A percentile compares a stretch with the other conserved stretches of the same genome.
Conservation (phyloP, 1,140 invertebrate species). For the Hylaeus volcanicus region DNA sequence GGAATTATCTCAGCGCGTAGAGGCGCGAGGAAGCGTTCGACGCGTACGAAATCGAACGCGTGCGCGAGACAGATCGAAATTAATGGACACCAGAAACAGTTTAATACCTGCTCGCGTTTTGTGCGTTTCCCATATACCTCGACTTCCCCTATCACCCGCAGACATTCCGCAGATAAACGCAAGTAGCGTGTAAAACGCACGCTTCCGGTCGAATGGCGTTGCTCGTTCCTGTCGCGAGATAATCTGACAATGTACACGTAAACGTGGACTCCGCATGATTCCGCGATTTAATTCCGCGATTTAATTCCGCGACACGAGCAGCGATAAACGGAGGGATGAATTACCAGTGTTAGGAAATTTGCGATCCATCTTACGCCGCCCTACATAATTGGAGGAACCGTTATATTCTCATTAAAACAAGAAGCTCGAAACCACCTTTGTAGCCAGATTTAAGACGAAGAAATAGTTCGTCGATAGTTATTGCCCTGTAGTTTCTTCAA, state of each 20-base stretch:
- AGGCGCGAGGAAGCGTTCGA: neutral
- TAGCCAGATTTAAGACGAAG: too few relatives aligned
- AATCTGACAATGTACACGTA: neutral
- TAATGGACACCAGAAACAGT: conserved; percentile 61
- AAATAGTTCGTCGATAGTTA: neutral
- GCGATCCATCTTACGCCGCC: too few relatives aligned
- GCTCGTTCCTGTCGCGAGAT: neutral
- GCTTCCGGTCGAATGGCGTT: neutral
- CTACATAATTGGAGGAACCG: too few relatives aligned
- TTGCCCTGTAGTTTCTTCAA: conserved; percentile 11
- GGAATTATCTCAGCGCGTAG: conserved; percentile 11
- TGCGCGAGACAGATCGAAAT: conserved; percentile 61
- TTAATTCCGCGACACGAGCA: neutral
- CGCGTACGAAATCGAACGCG: conserved; percentile 29
- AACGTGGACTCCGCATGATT: neutral
- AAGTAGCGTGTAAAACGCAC: conserved; percentile 25
- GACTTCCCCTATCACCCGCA: conserved; percentile 7
- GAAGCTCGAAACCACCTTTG: too few relatives aligned
- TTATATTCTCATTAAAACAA: too few relatives aligned
- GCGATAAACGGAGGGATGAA: neutral
- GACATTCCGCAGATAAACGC: conserved; percentile 37
- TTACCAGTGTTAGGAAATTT: neutral
- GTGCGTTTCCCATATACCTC: conserved; percentile 24
- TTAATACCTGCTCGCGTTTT: conserved; percentile 55
- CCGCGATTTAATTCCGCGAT: conserved; percentile 14